Evolutionary conservation across 2,113 vertebrate species (phyloP).

Genomic region (Gavialis gangeticus): DNA sequence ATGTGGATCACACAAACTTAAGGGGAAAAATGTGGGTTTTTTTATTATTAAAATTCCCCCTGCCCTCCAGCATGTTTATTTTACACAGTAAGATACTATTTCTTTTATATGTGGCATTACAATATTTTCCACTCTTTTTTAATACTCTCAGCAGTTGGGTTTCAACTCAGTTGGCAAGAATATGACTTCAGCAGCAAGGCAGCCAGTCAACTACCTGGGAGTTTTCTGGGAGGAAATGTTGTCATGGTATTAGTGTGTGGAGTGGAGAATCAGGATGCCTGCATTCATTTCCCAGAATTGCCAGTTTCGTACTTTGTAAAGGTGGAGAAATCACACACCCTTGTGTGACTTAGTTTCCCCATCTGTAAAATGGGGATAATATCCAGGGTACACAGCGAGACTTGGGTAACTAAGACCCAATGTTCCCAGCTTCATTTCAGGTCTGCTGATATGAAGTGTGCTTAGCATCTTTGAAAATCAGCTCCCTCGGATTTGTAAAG

Average conservation of each 20-base stretch:
- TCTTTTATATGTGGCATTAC: neutral
- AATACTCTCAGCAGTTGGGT: neutral
- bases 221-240: neutral
- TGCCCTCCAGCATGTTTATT: neutral
- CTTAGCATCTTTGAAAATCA: neutral
- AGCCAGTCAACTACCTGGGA: neutral
- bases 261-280: neutral
- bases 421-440: neutral
- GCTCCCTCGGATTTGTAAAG: neutral
- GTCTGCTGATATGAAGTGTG: neutral
- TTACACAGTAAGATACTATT: neutral
- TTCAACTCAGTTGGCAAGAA: neutral
- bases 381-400: neutral
- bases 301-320: neutral
- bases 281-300: neutral
- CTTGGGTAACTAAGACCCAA: neutral
- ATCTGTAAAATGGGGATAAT: neutral
- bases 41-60: slow-evolving; percentile 11
- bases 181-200: neutral
- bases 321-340: neutral
- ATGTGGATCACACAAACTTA: neutral
- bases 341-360: neutral
- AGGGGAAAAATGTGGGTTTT: neutral
- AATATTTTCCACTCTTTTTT: neutral
- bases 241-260: neutral